Evolutionary conservation across 2,113 vertebrate species (phyloP).

Genomic region (Nesoenas mayeri): DNA sequence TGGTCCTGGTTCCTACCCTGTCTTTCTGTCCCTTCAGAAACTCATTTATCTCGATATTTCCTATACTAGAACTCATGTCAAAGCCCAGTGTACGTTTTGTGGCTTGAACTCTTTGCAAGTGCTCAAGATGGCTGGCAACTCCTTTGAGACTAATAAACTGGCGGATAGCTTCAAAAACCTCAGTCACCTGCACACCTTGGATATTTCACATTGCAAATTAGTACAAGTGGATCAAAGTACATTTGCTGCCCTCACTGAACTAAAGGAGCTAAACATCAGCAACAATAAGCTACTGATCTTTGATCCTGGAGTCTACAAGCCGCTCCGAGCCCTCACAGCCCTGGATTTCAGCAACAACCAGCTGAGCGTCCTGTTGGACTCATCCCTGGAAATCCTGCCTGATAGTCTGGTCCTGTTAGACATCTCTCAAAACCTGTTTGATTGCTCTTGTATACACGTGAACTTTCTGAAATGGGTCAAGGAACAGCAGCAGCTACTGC

Average conservation of each 20-base stretch:
- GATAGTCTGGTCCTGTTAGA: slow-evolving; percentile 52
- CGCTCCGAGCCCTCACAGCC: slow-evolving; percentile 45
- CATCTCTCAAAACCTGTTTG: slow-evolving; percentile 72
- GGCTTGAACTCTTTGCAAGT: slow-evolving; percentile 69
- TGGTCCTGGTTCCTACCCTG: slow-evolving; percentile 26
- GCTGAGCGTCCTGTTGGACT: slow-evolving; percentile 37
- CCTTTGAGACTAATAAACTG: slow-evolving; percentile 65
- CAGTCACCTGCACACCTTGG: slow-evolving; percentile 68
- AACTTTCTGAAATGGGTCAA: slow-evolving; percentile 73
- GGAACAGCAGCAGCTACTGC: slow-evolving; percentile 49
- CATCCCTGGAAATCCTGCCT: slow-evolving; percentile 57
- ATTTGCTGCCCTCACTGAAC: slow-evolving; percentile 62
- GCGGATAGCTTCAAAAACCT: slow-evolving; percentile 66
- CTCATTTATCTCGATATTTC: slow-evolving; percentile 81
- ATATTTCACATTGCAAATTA: slow-evolving; percentile 78
- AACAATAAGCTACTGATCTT: slow-evolving; percentile 74
- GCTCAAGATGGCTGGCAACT: slow-evolving; percentile 79
- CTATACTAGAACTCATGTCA: slow-evolving; percentile 59
- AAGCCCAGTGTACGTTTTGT: slow-evolving; percentile 59
- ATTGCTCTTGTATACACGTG: slow-evolving; percentile 70
- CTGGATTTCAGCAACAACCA: slow-evolving; percentile 76
- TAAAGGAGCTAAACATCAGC: slow-evolving; percentile 75
- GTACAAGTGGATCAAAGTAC: slow-evolving; percentile 36
- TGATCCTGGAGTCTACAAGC: slow-evolving; percentile 34
- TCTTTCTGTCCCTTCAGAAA: slow-evolving; percentile 68